These are phyloP conservation scores for Euphydryas editha DNA, from an alignment of 2,888 invertebrate genomes.

Conservation along the genomic window DNA sequence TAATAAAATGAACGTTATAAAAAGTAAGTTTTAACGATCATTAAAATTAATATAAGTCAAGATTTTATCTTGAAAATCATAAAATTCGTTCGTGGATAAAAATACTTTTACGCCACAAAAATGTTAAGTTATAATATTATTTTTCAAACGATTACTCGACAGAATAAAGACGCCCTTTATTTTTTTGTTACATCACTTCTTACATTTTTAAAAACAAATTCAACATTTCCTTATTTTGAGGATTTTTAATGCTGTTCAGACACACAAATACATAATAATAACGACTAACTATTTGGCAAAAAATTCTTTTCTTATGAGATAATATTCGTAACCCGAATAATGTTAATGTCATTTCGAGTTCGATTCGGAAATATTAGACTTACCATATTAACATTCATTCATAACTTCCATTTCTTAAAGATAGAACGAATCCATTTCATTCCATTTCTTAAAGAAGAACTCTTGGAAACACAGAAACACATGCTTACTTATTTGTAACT, in stretches of 20 bases:
- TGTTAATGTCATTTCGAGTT: too few relatives aligned
- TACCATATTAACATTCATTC: too few relatives aligned
- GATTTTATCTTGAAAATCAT: background rate
- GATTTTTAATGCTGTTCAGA: too few relatives aligned
- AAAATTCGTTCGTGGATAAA: background rate
- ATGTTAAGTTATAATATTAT: background rate
- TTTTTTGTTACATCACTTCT: background rate
- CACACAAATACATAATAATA: too few relatives aligned
- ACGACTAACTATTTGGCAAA: too few relatives aligned
- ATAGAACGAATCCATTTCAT: too few relatives aligned
- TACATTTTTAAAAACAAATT: background rate
- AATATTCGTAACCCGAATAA: too few relatives aligned
- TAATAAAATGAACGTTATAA: background rate
- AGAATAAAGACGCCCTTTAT: background rate
- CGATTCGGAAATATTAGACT: too few relatives aligned
- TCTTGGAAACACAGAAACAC: too few relatives aligned
- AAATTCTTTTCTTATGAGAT: too few relatives aligned
- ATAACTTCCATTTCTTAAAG: too few relatives aligned
- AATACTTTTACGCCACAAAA: background rate
- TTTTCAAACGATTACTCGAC: constrained; percentile 5
- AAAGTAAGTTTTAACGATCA: constrained; percentile 6
- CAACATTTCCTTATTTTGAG: background rate
- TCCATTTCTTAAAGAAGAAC: background rate
- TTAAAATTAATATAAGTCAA: background rate
- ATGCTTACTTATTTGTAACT: too few relatives aligned